A percentile compares a stretch with the other conserved stretches of the same genome.
phyloP scores from a whole-genome alignment of 2,113 vertebrate species.

The Malurus elegans region DNA sequence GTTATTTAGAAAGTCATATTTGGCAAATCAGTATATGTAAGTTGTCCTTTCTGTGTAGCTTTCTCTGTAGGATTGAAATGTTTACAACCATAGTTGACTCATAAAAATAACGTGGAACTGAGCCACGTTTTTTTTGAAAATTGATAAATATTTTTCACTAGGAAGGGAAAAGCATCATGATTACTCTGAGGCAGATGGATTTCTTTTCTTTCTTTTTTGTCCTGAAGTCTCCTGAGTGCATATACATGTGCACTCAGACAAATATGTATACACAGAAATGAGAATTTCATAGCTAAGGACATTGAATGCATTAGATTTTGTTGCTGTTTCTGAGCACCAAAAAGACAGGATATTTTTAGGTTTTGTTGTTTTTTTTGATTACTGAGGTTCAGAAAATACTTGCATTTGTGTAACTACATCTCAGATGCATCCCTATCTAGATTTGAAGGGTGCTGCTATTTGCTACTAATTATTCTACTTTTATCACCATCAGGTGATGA shows the following conservation, averaged over 20 bases:
- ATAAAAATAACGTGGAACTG: constrained; percentile 31
- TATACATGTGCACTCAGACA: background rate
- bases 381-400: background rate
- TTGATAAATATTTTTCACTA: constrained; percentile 27
- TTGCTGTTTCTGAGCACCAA: background rate
- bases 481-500: background rate
- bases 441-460: background rate
- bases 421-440: background rate
- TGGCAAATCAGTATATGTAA: constrained; percentile 66
- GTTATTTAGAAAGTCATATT: constrained; percentile 67
- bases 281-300: background rate
- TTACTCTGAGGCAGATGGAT: background rate
- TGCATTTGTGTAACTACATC: background rate
- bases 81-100: constrained; percentile 33
- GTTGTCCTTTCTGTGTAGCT: constrained; percentile 36
- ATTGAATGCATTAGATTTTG: background rate
- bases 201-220: background rate
- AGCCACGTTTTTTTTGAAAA: background rate
- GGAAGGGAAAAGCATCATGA: background rate
- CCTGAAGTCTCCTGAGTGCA: background rate
- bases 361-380: background rate
- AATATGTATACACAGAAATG: background rate
- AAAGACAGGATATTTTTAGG: background rate
- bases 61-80: constrained; percentile 35
- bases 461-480: background rate